Evolutionary conservation across 2,888 invertebrate species (phyloP).

Genomic region (Plebejus anna): DNA sequence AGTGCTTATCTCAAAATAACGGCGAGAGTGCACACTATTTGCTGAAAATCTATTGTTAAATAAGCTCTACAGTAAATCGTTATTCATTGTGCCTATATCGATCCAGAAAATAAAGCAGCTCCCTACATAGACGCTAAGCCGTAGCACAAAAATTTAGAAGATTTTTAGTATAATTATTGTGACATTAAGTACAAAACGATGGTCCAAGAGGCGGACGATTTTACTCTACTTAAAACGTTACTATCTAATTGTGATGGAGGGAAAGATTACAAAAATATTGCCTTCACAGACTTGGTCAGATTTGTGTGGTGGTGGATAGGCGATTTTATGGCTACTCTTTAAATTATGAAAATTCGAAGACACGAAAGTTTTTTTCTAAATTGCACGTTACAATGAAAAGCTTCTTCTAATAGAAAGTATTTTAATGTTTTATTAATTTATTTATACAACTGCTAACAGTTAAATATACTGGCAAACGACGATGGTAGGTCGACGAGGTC

Average conservation of each 20-base stretch:
- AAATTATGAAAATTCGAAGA: not conserved
- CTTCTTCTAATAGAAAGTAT: not conserved
- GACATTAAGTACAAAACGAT: constrained; percentile 13
- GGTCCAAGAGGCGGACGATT: constrained; percentile 15
- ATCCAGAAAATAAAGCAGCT: not conserved
- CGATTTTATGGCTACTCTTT: not conserved
- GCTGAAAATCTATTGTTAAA: not conserved
- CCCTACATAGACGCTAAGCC: not conserved
- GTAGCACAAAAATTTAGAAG: not conserved
- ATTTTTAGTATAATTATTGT: not conserved
- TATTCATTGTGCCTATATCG: not conserved
- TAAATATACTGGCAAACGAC: not conserved
- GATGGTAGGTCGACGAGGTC: not conserved
- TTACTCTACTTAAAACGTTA: not conserved
- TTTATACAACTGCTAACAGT: not conserved
- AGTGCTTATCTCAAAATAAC: not conserved
- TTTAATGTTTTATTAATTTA: not conserved
- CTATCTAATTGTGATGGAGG: constrained; percentile 13
- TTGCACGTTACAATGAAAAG: not conserved
- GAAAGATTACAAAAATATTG: not conserved
- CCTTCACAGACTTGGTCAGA: not conserved
- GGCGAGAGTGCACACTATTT: not conserved
- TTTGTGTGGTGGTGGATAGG: not conserved
- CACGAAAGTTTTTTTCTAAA: not conserved
- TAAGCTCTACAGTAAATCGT: not conserved